Percentiles rank a stretch among this genome's conserved stretches.
phyloP scores from a whole-genome alignment of 2,888 invertebrate genomes.

The Theretra japonica region DNA sequence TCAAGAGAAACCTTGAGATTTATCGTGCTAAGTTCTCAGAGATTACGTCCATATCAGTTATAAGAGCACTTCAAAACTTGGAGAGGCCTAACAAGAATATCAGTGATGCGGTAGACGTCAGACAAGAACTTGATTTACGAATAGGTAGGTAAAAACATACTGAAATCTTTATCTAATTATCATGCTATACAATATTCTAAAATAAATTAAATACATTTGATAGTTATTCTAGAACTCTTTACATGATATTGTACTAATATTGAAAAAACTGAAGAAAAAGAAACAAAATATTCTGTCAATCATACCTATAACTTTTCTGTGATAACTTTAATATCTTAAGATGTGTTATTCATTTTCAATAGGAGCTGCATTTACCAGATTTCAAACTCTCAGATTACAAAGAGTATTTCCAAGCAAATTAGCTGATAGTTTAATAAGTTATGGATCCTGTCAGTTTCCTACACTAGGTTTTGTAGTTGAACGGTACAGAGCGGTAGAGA shows the following conservation, averaged over 20 bases:
- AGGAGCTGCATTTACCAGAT: slow-evolving; percentile 98
- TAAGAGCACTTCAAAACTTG: slow-evolving; percentile 91
- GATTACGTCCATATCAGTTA: slow-evolving; percentile 94
- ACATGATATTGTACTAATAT: no score
- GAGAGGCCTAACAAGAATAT: slow-evolving; percentile 91
- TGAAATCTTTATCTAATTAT: background rate
- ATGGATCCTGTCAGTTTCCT: slow-evolving; percentile 99
- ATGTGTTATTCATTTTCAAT: slow-evolving; percentile 1
- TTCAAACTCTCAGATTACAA: slow-evolving; percentile 96
- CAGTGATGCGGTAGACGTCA: slow-evolving; percentile 97
- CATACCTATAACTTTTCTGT: background rate
- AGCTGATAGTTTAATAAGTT: slow-evolving; percentile 94
- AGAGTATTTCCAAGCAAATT: slow-evolving; percentile 90
- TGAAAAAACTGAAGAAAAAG: no score
- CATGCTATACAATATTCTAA: no score
- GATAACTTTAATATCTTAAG: slow-evolving; percentile 5
- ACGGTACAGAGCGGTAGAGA: slow-evolving; percentile 95
- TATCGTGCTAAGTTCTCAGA: slow-evolving; percentile 98
- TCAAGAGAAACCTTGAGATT: slow-evolving; percentile 89
- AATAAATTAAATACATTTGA: no score
- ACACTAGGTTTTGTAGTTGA: slow-evolving; percentile 99
- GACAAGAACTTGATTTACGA: slow-evolving; percentile 95
- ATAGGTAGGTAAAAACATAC: slow-evolving; percentile 86
- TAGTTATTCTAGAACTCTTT: no score
- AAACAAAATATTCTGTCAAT: no score